Evolutionary conservation across 2,888 invertebrate genomes (phyloP), one percentile per base, ranked within the genome.

Genomic region (Pseudococcus viburni): DNA sequence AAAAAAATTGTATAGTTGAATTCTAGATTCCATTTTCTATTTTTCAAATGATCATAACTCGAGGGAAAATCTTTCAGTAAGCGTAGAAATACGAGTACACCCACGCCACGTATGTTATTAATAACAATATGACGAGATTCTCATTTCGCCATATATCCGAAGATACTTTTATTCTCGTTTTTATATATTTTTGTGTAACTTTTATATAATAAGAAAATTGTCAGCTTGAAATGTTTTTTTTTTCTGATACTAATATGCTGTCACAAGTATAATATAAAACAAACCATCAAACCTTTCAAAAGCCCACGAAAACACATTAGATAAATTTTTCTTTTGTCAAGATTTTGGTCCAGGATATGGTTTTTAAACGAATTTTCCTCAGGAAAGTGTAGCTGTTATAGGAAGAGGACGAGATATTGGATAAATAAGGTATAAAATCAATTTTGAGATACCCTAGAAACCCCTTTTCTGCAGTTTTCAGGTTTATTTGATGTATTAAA

Each of bases 201-300:
- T 33, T 33, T 33, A 33, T 33, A 59, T 59, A 59, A 59, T 59
- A 59, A 59, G 59, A 59, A 59, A 59, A 59, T 59, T 19, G 59
- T 59, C 19, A 11, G 59, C 59, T 59, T 59, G 59, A 59, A 59
- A 59, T 59, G 59, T 59, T 59, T 59, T 9, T 59, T 59, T 33
- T 33, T 33, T n/a, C 3, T 33, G 59, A 19, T 59, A 59, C 59
- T 59, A 59, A 59, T 59, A 59, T 9, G 19, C 11, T 59, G 59
- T 59, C 59, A 19, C 59, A 59, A 59, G 59, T 59, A 59, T 59
- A 59, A 59, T 59, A 59, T 59, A 59, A 59, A 59, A 59, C 59
- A 59, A 59, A 19, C n/a, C 59, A 59, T 59, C 59, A 59, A 59
- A 59, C 19, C 59, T n/a, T 59, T 19, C 59, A 59, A 19, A 59